These are phyloP conservation scores for Ceratothoa steindachneri DNA, from an alignment of 2,888 invertebrate species.

Conservation along the genomic window DNA sequence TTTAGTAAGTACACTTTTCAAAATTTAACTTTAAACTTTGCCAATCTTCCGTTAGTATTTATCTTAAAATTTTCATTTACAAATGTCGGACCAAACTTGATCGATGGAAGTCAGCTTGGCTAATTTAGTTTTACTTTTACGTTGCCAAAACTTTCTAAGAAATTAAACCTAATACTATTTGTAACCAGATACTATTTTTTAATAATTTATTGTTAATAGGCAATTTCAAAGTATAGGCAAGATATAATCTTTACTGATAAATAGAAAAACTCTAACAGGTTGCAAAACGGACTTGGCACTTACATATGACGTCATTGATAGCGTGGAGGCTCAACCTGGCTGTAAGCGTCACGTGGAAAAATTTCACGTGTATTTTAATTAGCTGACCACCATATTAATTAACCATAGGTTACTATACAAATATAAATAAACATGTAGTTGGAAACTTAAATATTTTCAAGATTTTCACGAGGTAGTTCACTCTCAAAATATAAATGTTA, in stretches of 20 bases:
- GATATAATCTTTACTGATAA: not conserved
- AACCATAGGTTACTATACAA: too few relatives aligned
- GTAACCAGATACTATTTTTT: not conserved
- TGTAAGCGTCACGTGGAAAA: slow-evolving; percentile 3
- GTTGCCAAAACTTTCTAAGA: not conserved
- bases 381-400: too few relatives aligned
- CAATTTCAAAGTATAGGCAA: too few relatives aligned
- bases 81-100: not conserved
- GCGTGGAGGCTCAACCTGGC: not conserved
- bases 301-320: slow-evolving; percentile 1
- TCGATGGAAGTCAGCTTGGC: not conserved
- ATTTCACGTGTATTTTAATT: slow-evolving; percentile 10
- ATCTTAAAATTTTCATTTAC: not conserved
- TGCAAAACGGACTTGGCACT: not conserved
- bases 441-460: too few relatives aligned
- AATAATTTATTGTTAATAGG: not conserved
- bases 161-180: not conserved
- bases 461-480: too few relatives aligned
- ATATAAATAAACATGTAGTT: too few relatives aligned
- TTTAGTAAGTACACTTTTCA: not conserved
- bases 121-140: not conserved
- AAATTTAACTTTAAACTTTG: not conserved
- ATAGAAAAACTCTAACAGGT: slow-evolving; percentile 1
- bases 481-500: too few relatives aligned
- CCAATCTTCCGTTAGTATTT: too few relatives aligned